Evolutionary conservation across 2,113 vertebrate species (phyloP), one percentile per base, ranked within the genome.

Genomic region (Dicrurus megarhynchus): DNA sequence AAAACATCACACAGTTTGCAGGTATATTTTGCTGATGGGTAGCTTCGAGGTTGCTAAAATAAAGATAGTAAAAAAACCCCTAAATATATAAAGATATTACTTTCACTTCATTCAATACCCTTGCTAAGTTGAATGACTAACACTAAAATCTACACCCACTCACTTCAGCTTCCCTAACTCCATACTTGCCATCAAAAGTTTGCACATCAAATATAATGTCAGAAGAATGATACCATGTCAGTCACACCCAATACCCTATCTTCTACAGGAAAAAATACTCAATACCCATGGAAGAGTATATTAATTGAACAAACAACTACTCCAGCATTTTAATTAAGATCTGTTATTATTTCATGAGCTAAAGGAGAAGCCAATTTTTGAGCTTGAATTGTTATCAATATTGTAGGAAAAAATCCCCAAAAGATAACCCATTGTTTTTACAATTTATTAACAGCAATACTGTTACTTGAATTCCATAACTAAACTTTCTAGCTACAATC

Each of bases 1-100:
- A 98, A 96, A 95, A 98, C 87, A 64, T 99, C 99, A 97, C 99
- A 99, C 64, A 99, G 97, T 74, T 84, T 96, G 86, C 99, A 99
- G 91, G 92, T 97, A 49, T 99, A 99, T 87, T 98, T 97, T 71
- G 98, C 98, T 91, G 96, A 97, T 28, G 98, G 98, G 85, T 98
- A 98, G 95, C 85, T 98, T 96, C 98, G 98, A 84, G 98, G 95
- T 81, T 97, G 98, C 99, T 99, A 96, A 71, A 97, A 98, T 93
- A 95, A 93, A 89, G 64, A 97, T 3, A 97, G 35, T 15, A 41
- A 84, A 81, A 92, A 44, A 11, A 42, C 16, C 5, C 24, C 32
- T 87, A 53, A 44, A 95, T 24, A 90, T 1, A 70, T 5, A 69
- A 93, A 74, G 13, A 14, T 69, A 67, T 28, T 39, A 85, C 32